Evolutionary conservation across 35 echinoderm and acorn worm genomes (phyloP), one percentile per base, ranked within the genome.

Genomic region (Heliocidaris tuberculata): DNA sequence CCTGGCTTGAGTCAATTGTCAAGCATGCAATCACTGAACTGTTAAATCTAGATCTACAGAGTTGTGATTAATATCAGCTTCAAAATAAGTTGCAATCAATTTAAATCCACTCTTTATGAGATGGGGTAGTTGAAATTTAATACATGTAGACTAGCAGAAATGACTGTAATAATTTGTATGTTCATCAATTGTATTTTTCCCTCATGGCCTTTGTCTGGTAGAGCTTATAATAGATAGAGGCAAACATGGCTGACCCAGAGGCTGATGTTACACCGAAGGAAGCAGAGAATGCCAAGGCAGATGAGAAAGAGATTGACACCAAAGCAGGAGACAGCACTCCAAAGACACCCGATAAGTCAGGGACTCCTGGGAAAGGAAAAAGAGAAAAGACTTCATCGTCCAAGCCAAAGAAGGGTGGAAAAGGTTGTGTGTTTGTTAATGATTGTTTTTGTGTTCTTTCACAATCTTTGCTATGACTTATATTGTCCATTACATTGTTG

Each of bases 291-390:
- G 59, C 96, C 24, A 95, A 96, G 50, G 86, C 71, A 93, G 94
- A 95, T 13, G 96, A 96, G 56, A 96, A 96, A 61, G 96, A 96
- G 12, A 56, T 48, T 50, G 96, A 96, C 47, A 96, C 96, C 11
- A 90, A 32, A 32, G 90, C 89, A 31, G 94, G 10, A 10, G 85
- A 95, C 31, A 89, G 31, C 31, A 49, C 94, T 10, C 8, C 94
- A 48, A 95, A 86, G 42, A 88, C 86, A 11, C 86, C 94, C 15
- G 88, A 94, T 11, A 96, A 94, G 87, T 60, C 95, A 6, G 86
- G 50, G 12, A 96, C 94, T 52, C 42, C 48, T n/a, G 32, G 27
- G 31, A 94, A 95, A 94, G 86, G 13, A 30, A 94, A 59, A 4
- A 32, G 93, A 11, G 60, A 85, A 30, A 94, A 71, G 60, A 94